These are phyloP conservation scores for Remorina albescens DNA, from an alignment of 2,797 vertebrate species.

Conservation along the genomic window DNA sequence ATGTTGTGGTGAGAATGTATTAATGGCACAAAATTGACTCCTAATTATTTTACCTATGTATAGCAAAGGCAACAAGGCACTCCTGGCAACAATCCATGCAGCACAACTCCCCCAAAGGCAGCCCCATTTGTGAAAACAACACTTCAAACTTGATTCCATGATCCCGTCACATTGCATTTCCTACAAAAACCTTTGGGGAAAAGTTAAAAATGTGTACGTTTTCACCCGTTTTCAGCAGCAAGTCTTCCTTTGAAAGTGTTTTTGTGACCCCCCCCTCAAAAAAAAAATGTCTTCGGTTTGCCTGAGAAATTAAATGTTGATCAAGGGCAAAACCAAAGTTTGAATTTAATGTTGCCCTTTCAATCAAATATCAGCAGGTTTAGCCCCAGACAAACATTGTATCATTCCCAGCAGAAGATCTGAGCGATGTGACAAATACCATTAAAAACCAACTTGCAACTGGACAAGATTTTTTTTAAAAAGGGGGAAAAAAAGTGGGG, in stretches of 20 bases:
- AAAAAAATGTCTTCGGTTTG: background rate
- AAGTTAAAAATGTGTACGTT: rapidly evolving
- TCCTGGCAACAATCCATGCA: conserved; percentile 22
- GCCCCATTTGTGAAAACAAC: conserved; percentile 30
- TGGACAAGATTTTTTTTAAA: no score
- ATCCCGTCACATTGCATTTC: conserved; percentile 10
- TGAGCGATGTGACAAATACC: background rate
- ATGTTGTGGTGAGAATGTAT: conserved; percentile 12
- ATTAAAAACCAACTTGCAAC: background rate
- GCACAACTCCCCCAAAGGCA: conserved; percentile 36
- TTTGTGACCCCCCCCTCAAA: rapidly evolving
- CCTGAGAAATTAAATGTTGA: background rate
- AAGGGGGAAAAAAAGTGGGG: background rate
- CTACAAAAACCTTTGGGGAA: background rate
- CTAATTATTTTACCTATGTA: conserved; percentile 33
- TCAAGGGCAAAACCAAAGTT: background rate
- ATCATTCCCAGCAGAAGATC: background rate
- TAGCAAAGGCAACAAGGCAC: conserved; percentile 17
- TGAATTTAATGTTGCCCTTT: conserved; percentile 15
- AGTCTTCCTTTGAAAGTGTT: background rate
- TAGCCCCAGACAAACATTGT: background rate
- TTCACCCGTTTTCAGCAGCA: conserved; percentile 2
- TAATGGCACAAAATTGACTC: conserved; percentile 18
- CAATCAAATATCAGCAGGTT: background rate
- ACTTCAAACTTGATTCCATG: background rate